Conservation (phyloP, 2,888 invertebrate genomes). For the Limulus polyphemus region DNA sequence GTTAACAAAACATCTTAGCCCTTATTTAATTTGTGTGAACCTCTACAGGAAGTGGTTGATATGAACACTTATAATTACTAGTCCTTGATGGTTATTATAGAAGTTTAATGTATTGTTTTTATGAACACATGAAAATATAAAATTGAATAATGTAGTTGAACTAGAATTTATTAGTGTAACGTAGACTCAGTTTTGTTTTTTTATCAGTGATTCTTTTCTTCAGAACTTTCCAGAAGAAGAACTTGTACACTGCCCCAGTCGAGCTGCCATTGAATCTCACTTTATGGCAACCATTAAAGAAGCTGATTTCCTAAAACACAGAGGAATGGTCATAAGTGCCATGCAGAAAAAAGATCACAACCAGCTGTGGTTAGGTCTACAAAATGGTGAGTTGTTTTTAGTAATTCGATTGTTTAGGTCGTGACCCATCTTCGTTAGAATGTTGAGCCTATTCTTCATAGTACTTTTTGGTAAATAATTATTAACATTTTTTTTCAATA, state of each 20-base stretch:
- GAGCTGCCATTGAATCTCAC: slow-evolving; percentile 64
- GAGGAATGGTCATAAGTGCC: slow-evolving; percentile 70
- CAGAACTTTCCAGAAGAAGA: slow-evolving; percentile 82
- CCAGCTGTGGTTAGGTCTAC: slow-evolving; percentile 85
- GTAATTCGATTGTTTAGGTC: too few species aligned
- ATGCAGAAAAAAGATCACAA: slow-evolving; percentile 96
- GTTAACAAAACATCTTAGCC: too few species aligned
- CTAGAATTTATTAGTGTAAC: not conserved
- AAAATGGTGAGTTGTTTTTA: slow-evolving; percentile 55
- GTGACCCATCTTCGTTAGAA: too few species aligned
- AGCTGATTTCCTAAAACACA: slow-evolving; percentile 93
- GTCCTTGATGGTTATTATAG: too few species aligned
- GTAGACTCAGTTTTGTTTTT: not conserved
- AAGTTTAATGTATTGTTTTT: too few species aligned
- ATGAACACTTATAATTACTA: too few species aligned
- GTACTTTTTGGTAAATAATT: slow-evolving; percentile 5
- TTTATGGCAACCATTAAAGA: slow-evolving; percentile 94
- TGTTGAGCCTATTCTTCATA: not conserved
- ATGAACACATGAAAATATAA: too few species aligned
- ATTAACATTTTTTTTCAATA: not conserved
- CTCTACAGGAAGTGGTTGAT: too few species aligned
- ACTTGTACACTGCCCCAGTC: slow-evolving; percentile 67
- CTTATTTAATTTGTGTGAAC: too few species aligned
- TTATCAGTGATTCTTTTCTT: slow-evolving; percentile 5
- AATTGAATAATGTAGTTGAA: not conserved